Base-by-base conservation (phyloP, 2,113 vertebrate genomes). In the Stigmatopora argus region DNA sequence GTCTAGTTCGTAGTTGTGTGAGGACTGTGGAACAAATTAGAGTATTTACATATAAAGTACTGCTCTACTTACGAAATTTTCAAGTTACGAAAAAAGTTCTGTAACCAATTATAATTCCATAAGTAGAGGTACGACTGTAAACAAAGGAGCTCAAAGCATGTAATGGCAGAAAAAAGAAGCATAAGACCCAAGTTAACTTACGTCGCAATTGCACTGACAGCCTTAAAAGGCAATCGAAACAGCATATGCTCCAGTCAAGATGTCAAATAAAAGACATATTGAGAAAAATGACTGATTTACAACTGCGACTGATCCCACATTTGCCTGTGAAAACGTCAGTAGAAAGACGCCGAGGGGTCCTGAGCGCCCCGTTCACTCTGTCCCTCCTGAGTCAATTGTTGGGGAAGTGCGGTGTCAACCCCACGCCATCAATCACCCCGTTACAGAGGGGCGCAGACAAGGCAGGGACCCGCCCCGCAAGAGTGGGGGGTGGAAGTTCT, bases 361-460 rank as follows among this genome's bases (percentile, higher is more conserved):
- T 63, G 62, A 75, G 86, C 78, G 78, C 86, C 88, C 84, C 81
- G 86, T 86, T 90, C 82, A 74, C 87, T 82, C 84, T 84, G 82
- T 85, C 85, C 89, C 88, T 89, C 85, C 87, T 87, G 83, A 89
- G 87, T 85, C 87, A 86, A 92, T 92, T 91, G 90, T 91, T 90
- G 81, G 79, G 77, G 82, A 86, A 85, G 87, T 88, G 83, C 87
- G 84, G 89, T 91, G 90, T 91, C 90, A 90, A 86, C 84, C 88
- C 85, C 84, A 79, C 62, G 79, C 90, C 90, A 92, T 92, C 90
- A 92, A 92, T 92, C 90, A 91, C 88, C 79, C 75, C 83, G 78
- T 90, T 92, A 91, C 89, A 91, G 89, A 89, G 87, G 83, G 84
- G 83, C 83, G 87, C 86, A 90, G 90, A 91, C 90, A 91, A 90